phyloP scores from a whole-genome alignment of 2,888 invertebrate species.

The Dynastes hyllus region DNA sequence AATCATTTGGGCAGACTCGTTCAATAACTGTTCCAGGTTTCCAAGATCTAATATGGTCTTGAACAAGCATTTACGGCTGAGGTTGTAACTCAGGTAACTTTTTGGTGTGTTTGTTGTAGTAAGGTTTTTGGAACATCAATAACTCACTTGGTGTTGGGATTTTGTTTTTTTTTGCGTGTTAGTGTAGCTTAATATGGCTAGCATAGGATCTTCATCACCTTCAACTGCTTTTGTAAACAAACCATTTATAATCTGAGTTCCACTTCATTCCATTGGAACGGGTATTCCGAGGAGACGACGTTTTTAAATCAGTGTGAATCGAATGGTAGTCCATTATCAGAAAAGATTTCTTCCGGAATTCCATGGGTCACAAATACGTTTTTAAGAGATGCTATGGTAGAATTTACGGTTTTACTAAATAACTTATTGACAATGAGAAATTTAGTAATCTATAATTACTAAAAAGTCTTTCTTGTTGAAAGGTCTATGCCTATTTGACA shows the following conservation, averaged over 20 bases:
- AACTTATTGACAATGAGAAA: slow-evolving; percentile 58
- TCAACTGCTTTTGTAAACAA: slow-evolving; percentile 54
- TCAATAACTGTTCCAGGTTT: slow-evolving; percentile 16
- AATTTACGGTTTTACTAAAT: slow-evolving; percentile 52
- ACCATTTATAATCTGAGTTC: slow-evolving; percentile 58
- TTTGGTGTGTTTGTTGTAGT: background rate
- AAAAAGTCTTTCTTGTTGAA: slow-evolving; percentile 54
- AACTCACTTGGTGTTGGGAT: slow-evolving; percentile 58
- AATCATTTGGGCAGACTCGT: slow-evolving; percentile 15
- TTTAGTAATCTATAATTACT: slow-evolving; percentile 58
- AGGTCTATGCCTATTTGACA: slow-evolving; percentile 53
- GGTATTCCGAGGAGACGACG: slow-evolving; percentile 53
- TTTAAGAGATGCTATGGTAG: slow-evolving; percentile 54
- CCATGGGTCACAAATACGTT: slow-evolving; percentile 56
- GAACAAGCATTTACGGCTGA: background rate
- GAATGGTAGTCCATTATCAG: slow-evolving; percentile 57
- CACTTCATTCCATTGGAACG: slow-evolving; percentile 56
- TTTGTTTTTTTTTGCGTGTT: slow-evolving; percentile 56
- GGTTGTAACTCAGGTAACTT: slow-evolving; percentile 45
- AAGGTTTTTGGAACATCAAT: slow-evolving; percentile 32
- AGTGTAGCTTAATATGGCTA: slow-evolving; percentile 54
- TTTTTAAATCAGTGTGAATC: slow-evolving; percentile 55
- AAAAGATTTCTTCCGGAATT: slow-evolving; percentile 54
- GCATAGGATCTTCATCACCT: slow-evolving; percentile 56
- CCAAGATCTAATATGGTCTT: slow-evolving; percentile 6